These are phyloP conservation scores for Tympanoctomys barrerae DNA, from an alignment of 2,797 vertebrate genomes.

Conservation along the genomic window DNA sequence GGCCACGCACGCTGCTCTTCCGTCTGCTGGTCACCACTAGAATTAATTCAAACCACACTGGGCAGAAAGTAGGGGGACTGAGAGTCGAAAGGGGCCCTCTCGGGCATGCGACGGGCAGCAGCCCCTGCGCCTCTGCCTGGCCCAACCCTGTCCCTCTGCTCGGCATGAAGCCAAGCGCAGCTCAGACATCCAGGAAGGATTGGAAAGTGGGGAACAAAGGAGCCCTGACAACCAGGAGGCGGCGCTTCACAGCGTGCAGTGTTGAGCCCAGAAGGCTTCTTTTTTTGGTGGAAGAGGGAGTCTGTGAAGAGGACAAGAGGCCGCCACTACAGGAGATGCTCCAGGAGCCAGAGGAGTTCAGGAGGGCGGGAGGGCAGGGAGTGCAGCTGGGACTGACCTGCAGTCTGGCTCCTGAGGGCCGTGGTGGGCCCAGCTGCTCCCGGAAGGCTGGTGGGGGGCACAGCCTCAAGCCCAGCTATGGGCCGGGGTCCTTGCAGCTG, in stretches of 20 bases:
- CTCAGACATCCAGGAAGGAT: background rate
- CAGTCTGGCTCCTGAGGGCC: background rate
- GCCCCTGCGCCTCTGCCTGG: background rate
- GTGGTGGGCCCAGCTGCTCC: fast-evolving
- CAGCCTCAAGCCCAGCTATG: background rate
- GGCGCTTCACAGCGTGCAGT: fast-evolving
- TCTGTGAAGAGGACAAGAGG: background rate
- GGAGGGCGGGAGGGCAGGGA: background rate
- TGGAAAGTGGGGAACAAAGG: background rate
- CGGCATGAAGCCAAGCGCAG: fast-evolving
- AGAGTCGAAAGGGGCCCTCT: background rate
- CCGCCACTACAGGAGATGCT: no score
- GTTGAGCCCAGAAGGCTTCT: background rate
- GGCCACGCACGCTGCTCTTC: background rate
- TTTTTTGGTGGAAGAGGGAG: background rate
- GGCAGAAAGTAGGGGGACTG: background rate
- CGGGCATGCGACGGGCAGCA: background rate
- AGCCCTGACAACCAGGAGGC: background rate
- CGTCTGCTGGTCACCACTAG: background rate
- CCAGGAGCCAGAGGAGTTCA: background rate
- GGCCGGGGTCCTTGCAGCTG: background rate
- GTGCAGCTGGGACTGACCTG: no score
- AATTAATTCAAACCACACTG: background rate
- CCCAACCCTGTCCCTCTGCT: background rate
- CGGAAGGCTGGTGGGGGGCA: background rate